A percentile compares a stretch with the other conserved stretches of the same genome.
phyloP scores from a whole-genome alignment of 2,113 vertebrate genomes.

The Poecile atricapillus region DNA sequence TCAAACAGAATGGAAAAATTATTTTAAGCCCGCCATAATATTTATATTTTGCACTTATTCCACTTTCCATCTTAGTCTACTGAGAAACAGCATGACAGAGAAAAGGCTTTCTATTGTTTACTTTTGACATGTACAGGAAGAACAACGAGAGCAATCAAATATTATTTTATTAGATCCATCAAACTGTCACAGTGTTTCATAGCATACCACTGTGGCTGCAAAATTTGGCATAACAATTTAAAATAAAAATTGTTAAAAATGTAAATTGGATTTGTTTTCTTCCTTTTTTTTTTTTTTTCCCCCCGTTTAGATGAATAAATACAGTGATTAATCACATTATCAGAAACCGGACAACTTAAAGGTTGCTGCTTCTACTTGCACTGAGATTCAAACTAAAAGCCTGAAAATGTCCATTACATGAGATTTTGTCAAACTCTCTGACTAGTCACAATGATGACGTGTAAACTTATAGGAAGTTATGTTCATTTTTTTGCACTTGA shows the following conservation, averaged over 20 bases:
- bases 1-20: neutral
- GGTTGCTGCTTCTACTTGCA: neutral
- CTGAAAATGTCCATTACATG: neutral
- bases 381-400: neutral
- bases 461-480: neutral
- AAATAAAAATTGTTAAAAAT: neutral
- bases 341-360: neutral
- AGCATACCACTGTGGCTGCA: slow-evolving; percentile 22
- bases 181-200: slow-evolving; percentile 59
- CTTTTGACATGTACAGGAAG: slow-evolving; percentile 36
- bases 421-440: neutral
- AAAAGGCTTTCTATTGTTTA: slow-evolving; percentile 69
- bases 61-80: slow-evolving; percentile 13
- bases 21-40: neutral
- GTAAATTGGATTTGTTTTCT: neutral
- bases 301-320: neutral
- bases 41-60: slow-evolving; percentile 33
- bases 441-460: neutral
- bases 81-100: slow-evolving; percentile 33
- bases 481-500: neutral
- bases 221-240: neutral
- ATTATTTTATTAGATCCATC: slow-evolving; percentile 64
- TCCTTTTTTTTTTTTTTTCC: neutral
- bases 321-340: neutral
- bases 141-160: slow-evolving; percentile 60